Evolutionary conservation across 2,113 vertebrate genomes (phyloP).

Genomic region (Motacilla tschutschensis): DNA sequence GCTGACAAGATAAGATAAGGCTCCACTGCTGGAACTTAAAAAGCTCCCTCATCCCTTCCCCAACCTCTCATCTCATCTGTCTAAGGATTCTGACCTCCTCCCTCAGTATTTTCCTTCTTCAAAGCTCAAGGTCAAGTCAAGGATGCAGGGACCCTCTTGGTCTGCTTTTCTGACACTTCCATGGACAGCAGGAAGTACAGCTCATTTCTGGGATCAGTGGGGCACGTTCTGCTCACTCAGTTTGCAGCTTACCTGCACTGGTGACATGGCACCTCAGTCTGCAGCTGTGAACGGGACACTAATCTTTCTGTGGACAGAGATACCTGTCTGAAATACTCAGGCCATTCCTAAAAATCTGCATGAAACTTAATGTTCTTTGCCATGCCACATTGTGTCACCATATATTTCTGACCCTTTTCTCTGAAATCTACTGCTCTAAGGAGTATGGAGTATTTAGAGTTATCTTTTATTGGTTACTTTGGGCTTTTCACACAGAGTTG

Average conservation of each 20-base stretch:
- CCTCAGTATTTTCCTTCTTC: not conserved
- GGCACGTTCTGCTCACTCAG: not conserved
- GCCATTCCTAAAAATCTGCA: not conserved
- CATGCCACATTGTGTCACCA: not conserved
- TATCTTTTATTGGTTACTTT: not conserved
- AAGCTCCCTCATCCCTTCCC: not conserved
- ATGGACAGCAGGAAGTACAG: fast-evolving
- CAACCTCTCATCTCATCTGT: not conserved
- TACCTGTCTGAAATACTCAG: not conserved
- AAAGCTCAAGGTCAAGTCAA: not conserved
- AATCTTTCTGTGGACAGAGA: not conserved
- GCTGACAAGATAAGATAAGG: not conserved
- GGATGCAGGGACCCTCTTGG: not conserved
- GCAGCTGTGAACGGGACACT: not conserved
- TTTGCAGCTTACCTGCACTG: not conserved
- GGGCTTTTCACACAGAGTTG: not conserved
- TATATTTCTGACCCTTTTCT: not conserved
- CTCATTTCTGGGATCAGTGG: not conserved
- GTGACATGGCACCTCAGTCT: not conserved
- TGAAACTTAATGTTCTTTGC: not conserved
- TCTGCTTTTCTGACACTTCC: not conserved
- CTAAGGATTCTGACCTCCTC: not conserved
- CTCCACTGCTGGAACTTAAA: not conserved
- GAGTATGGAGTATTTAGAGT: not conserved
- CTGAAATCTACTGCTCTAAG: not conserved